Conservation (phyloP, 2,888 invertebrate genomes). For the Drosophila vallismaia region DNA sequence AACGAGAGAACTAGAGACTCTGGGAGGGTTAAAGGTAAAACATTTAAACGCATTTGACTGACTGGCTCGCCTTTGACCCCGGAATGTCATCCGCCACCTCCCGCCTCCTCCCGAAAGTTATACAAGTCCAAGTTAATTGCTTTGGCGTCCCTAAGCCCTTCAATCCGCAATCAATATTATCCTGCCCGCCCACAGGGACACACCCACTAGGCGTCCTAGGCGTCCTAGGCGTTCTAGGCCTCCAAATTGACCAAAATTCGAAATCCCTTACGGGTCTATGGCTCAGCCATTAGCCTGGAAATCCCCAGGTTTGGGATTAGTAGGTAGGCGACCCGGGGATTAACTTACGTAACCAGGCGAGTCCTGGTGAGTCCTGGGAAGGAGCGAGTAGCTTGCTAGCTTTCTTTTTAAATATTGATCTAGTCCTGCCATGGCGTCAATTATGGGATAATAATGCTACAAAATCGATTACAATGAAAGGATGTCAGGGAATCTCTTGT, state of each 20-base stretch:
- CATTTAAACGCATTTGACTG: constrained; percentile 22
- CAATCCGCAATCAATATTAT: constrained; percentile 62
- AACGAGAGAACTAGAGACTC: neutral
- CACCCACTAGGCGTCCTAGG: neutral
- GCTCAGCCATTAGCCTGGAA: constrained; percentile 60
- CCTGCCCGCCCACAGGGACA: neutral
- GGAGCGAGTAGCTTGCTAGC: no score
- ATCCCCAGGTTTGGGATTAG: constrained; percentile 62
- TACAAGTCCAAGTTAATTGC: constrained; percentile 68
- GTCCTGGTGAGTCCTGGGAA: no score
- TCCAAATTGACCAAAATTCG: constrained; percentile 5
- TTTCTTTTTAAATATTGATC: neutral
- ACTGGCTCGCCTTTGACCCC: neutral
- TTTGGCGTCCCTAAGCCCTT: constrained; percentile 49
- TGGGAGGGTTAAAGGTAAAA: neutral
- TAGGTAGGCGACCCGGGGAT: constrained; percentile 44
- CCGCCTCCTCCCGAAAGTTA: constrained; percentile 8
- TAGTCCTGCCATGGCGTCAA: neutral
- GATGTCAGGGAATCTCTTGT: no score
- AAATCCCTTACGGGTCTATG: constrained; percentile 20
- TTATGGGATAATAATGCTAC: no score
- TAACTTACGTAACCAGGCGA: constrained; percentile 20
- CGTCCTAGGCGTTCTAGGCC: neutral
- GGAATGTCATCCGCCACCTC: neutral
- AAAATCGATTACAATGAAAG: no score